phyloP scores from a whole-genome alignment of 2,888 invertebrate species.

The Adineta ricciae region DNA sequence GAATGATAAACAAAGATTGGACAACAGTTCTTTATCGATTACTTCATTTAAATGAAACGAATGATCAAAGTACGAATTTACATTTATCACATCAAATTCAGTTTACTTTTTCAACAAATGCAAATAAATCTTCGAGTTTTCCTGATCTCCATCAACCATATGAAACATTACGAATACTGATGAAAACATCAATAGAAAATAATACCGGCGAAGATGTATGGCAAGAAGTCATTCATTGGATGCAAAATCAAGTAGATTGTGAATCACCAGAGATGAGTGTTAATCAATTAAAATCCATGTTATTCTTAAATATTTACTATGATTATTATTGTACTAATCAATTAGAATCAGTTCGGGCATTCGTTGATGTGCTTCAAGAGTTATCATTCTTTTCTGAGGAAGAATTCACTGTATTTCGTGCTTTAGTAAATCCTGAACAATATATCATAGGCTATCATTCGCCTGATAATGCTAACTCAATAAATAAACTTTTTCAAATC shows the following conservation, averaged over 20 bases:
- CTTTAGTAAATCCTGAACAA: background rate
- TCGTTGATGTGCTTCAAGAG: background rate
- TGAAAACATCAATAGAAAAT: background rate
- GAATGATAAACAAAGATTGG: background rate
- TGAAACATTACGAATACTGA: background rate
- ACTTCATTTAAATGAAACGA: background rate
- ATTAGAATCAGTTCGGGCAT: background rate
- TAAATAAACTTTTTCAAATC: background rate
- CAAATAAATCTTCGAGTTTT: background rate
- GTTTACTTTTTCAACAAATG: background rate
- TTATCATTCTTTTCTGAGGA: background rate
- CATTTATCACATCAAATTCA: background rate
- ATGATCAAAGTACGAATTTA: background rate
- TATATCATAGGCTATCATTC: background rate
- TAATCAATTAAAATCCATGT: background rate
- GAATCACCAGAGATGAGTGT: background rate
- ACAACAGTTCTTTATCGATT: background rate
- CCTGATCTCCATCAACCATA: background rate
- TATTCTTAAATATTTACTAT: background rate
- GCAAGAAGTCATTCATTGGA: background rate
- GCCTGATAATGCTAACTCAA: background rate
- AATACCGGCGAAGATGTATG: background rate
- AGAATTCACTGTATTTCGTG: background rate
- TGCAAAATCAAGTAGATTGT: background rate
- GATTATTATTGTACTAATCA: background rate